These are phyloP conservation scores for Sarcophaga rosellei DNA, from an alignment of 2,888 invertebrate species.

Conservation along the genomic window DNA sequence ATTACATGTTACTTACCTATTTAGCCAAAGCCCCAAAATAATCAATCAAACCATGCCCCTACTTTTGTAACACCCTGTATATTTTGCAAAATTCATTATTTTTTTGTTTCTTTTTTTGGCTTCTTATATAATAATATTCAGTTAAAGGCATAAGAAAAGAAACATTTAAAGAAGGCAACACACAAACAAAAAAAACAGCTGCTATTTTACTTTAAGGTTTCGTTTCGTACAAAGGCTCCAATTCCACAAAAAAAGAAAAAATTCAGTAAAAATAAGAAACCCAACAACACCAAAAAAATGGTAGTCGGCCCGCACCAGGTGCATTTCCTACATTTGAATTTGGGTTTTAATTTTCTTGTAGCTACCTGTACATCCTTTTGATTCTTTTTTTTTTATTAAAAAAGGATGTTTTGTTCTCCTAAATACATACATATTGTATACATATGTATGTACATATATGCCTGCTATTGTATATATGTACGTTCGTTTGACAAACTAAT, in stretches of 20 bases:
- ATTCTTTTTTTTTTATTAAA: no score
- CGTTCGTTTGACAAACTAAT: no score
- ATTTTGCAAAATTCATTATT: not conserved
- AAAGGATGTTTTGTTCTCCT: not conserved
- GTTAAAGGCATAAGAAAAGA: no score
- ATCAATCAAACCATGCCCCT: no score
- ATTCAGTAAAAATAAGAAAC: not conserved
- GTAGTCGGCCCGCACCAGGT: slow-evolving; percentile 63
- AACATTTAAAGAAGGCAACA: not conserved
- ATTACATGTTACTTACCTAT: no score
- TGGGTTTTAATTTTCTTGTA: not conserved
- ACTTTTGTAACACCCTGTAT: no score
- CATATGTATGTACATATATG: not conserved
- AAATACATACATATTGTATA: not conserved
- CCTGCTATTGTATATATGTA: no score
- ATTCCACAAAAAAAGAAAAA: not conserved
- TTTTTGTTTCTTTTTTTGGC: slow-evolving; percentile 1
- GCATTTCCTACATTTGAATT: slow-evolving; percentile 56
- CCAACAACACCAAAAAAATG: not conserved
- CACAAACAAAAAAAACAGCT: slow-evolving; percentile 52
- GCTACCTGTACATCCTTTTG: no score
- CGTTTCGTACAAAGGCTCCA: slow-evolving; percentile 38
- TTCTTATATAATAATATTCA: not conserved
- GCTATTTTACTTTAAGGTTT: slow-evolving; percentile 27
- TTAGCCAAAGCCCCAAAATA: no score